Percentiles rank a stretch among this genome's conserved stretches.
Conservation (phyloP, 2,113 vertebrate species). For the Antennarius striatus region DNA sequence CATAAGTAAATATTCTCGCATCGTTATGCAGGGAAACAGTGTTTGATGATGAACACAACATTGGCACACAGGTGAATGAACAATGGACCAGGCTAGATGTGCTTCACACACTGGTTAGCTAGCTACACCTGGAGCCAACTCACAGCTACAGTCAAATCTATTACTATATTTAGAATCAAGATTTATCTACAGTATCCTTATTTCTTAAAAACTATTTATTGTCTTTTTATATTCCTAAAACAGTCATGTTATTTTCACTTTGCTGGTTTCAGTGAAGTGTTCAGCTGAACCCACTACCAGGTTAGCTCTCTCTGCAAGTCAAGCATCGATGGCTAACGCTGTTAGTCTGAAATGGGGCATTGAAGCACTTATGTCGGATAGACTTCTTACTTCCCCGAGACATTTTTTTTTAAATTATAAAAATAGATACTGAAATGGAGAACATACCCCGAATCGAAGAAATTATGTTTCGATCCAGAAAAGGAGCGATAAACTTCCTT, state of each 20-base stretch:
- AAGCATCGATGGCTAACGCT: slow-evolving; percentile 28
- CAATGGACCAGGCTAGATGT: slow-evolving; percentile 47
- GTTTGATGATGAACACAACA: not conserved
- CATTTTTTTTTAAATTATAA: not conserved
- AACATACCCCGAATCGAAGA: slow-evolving; percentile 40
- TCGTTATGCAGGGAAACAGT: not conserved
- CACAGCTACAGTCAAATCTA: not conserved
- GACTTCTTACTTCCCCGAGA: not conserved
- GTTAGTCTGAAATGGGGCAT: slow-evolving; percentile 17
- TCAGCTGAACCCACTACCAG: slow-evolving; percentile 1
- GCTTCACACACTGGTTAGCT: slow-evolving; percentile 33
- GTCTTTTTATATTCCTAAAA: too few relatives aligned
- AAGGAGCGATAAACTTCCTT: slow-evolving; percentile 50
- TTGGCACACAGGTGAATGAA: slow-evolving; percentile 43
- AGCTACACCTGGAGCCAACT: not conserved
- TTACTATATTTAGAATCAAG: too few relatives aligned
- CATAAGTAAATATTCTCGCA: not conserved
- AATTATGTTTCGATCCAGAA: slow-evolving; percentile 37
- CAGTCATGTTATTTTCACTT: not conserved
- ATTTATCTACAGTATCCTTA: accelerated
- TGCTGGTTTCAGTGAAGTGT: not conserved
- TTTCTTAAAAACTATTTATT: too few relatives aligned
- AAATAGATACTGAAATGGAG: not conserved
- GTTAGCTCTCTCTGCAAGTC: slow-evolving; percentile 30
- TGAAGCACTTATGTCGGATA: not conserved